Base-by-base conservation (phyloP, 2,113 vertebrate genomes). In the Syrrhaptes paradoxus region DNA sequence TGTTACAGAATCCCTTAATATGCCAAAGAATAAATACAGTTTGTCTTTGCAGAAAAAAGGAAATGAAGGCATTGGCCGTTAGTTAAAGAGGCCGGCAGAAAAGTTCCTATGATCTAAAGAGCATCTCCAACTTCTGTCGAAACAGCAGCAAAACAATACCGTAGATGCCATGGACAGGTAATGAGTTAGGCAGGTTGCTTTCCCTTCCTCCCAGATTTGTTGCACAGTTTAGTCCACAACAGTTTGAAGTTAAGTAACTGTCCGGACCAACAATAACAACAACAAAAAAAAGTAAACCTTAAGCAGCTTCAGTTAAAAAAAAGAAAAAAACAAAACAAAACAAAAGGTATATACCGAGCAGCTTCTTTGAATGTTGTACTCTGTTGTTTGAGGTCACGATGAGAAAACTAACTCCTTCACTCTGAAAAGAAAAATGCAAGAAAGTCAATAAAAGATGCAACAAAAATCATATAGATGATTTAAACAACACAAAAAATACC, bases 401-500 rank as follows among this genome's bases (percentile, higher is more conserved):
- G 91, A 93, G 70, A 88, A 87, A 95, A 96, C 48, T 54, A 63
- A 89, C 51, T 86, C 84, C 94, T 97, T 98, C 98, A 98, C 93
- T 98, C 98, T 98, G 97, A 81, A 98, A 98, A 90, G 90, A 91
- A 94, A 92, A 85, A 96, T 31, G 87, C 59, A 94, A 96, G 20
- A 87, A 61, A 43, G 66, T 96, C 70, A 96, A 62, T 85, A 85
- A 94, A 61, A 81, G 34, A 18, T 46, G 45, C 5, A 17, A 13
- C 12, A 32, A 49, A 41, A 66, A 67, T 16, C n/a, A 5, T 28
- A 62, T 22, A 16, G 31, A 85, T 20, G 21, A 88, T 75, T 68
- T 59, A 75, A 51, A 89, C 68, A 85, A 52, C 41, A 85, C 49
- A 48, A 88, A 87, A 93, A 75, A 51, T n/a, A 62, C 31, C 34